Percentiles rank a stretch among this genome's conserved stretches.
Evolutionary conservation across 2,797 vertebrate species (phyloP).

Genomic region (Falco peregrinus): DNA sequence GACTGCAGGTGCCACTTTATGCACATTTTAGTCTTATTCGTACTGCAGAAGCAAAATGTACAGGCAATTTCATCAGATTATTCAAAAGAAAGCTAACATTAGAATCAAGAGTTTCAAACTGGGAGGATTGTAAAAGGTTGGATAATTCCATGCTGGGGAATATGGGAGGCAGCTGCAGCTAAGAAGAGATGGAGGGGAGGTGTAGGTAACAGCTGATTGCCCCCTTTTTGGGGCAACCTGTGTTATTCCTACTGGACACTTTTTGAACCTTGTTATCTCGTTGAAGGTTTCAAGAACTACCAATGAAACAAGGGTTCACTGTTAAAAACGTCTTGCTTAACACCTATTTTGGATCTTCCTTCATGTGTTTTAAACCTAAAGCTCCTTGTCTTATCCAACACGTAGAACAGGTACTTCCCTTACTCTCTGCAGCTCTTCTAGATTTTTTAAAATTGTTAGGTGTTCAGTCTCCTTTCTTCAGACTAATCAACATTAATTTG

Average conservation of each 20-base stretch:
- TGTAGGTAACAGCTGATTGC: not conserved
- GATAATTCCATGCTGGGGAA: not conserved
- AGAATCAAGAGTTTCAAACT: not conserved
- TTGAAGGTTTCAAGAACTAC: not conserved
- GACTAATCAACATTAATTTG: not conserved
- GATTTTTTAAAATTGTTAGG: not conserved
- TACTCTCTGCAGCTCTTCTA: not conserved
- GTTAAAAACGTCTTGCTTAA: not conserved
- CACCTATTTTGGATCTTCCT: not conserved
- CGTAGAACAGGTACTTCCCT: not conserved
- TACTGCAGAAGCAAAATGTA: not conserved
- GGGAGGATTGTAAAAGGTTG: not conserved
- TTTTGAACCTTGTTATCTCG: not conserved
- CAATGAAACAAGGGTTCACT: not conserved
- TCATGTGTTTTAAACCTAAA: not conserved
- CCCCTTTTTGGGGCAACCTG: not conserved
- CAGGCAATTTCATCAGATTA: not conserved
- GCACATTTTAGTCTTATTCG: not conserved
- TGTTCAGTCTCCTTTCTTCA: accelerated
- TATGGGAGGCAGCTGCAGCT: not conserved
- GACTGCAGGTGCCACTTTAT: not conserved
- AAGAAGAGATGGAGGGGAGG: not conserved
- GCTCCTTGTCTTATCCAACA: not conserved
- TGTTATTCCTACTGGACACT: not conserved
- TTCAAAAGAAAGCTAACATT: not conserved